A percentile compares a stretch with the other conserved stretches of the same genome.
phyloP scores from a whole-genome alignment of 2,888 invertebrate species.

The Andrena praecox region DNA sequence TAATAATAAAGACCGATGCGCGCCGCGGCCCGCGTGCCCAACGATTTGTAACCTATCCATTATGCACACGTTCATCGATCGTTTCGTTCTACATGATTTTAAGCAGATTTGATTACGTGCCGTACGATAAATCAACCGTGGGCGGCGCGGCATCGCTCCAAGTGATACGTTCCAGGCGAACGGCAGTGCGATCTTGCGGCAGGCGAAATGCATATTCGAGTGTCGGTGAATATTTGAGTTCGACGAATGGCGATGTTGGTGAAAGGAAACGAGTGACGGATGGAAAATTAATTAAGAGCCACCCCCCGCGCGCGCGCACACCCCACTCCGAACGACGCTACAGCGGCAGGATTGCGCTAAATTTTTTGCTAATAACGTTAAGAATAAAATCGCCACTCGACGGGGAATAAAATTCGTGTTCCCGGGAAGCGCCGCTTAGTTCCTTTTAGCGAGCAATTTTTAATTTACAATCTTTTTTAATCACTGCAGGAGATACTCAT shows the following conservation, averaged over 20 bases:
- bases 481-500: too few relatives aligned
- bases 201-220: slow-evolving; percentile 18
- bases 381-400: neutral
- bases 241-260: neutral
- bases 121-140: slow-evolving; percentile 35
- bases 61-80: slow-evolving; percentile 49
- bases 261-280: slow-evolving; percentile 20
- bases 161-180: slow-evolving; percentile 30
- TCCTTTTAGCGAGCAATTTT: neutral
- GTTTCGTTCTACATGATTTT: slow-evolving; percentile 47
- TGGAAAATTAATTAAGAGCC: slow-evolving; percentile 29
- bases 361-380: neutral
- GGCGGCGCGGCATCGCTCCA: neutral
- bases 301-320: too few relatives aligned
- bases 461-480: neutral
- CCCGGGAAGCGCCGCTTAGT: neutral
- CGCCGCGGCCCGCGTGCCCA: slow-evolving; percentile 2
- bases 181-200: slow-evolving; percentile 28
- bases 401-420: neutral
- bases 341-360: neutral
- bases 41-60: slow-evolving; percentile 46
- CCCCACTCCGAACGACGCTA: neutral
- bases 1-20: slow-evolving; percentile 50
- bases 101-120: slow-evolving; percentile 57
- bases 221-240: slow-evolving; percentile 35